These are phyloP conservation scores for Monoplex corrugatus DNA, from an alignment of 2,888 invertebrate species.

Conservation along the genomic window DNA sequence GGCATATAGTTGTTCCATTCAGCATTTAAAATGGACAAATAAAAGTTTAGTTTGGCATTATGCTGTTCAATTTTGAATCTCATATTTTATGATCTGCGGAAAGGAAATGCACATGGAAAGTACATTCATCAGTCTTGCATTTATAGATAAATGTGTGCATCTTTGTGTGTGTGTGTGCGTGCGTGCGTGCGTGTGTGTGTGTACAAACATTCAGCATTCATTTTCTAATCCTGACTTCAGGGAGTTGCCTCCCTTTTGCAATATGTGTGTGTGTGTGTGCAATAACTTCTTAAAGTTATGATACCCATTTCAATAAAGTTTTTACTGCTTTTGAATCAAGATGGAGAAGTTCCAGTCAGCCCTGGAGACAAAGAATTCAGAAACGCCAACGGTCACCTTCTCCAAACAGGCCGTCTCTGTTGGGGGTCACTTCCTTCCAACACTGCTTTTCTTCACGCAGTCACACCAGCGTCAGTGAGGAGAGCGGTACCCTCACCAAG, in stretches of 20 bases:
- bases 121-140: too few relatives aligned
- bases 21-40: too few relatives aligned
- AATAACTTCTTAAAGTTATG: too few relatives aligned
- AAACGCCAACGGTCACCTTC: constrained; percentile 59
- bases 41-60: too few relatives aligned
- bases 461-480: constrained; percentile 56
- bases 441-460: constrained; percentile 75
- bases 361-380: constrained; percentile 44
- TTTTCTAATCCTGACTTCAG: constrained; percentile 28
- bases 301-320: constrained; percentile 55
- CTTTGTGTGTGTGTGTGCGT: neutral
- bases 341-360: constrained; percentile 57
- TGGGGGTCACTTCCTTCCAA: constrained; percentile 72
- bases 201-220: neutral
- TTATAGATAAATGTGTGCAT: neutral
- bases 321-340: too few relatives aligned
- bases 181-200: neutral
- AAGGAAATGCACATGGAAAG: too few relatives aligned
- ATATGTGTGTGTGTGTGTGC: too few relatives aligned
- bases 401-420: constrained; percentile 11
- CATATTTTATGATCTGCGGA: too few relatives aligned
- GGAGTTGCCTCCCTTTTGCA: too few relatives aligned
- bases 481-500: constrained; percentile 55
- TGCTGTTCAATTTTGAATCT: too few relatives aligned
- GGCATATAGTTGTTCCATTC: too few relatives aligned